Conservation (phyloP, 2,113 vertebrate genomes). For the Lipotes vexillifer region DNA sequence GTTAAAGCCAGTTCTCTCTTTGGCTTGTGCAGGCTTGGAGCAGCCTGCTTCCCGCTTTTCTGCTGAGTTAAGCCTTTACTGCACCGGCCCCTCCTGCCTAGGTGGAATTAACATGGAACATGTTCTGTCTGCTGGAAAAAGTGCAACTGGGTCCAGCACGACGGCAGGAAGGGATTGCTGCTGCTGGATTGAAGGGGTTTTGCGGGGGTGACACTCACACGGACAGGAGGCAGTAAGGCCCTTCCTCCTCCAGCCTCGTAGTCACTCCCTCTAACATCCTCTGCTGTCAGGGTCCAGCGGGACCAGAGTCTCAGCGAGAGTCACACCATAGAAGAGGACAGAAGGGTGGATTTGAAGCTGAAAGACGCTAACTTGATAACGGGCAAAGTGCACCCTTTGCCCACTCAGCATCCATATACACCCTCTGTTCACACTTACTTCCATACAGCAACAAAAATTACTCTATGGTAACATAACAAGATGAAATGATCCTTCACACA, state of each 20-base stretch:
- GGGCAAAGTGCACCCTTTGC: neutral
- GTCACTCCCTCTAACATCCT: neutral
- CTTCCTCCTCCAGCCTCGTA: neutral
- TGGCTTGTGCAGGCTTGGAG: neutral
- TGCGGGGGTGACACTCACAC: neutral
- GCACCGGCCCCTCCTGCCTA: neutral
- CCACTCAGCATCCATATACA: neutral
- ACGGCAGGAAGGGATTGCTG: neutral
- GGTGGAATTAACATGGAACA: neutral
- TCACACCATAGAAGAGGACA: neutral
- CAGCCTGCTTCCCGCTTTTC: neutral
- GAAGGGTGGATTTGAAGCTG: neutral
- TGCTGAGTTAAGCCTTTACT: neutral
- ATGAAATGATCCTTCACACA: neutral
- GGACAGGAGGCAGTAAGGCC: neutral
- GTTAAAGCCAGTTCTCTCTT: neutral
- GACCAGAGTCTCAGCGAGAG: neutral
- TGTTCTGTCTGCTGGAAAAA: neutral
- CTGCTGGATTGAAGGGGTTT: neutral
- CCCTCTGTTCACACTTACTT: neutral
- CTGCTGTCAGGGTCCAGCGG: neutral
- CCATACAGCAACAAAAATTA: neutral
- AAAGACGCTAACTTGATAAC: neutral
- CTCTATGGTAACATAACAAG: neutral
- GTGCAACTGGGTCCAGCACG: neutral